Evolutionary conservation across 1,140 invertebrate species (phyloP).

Genomic region (Monomorium pharaonis): DNA sequence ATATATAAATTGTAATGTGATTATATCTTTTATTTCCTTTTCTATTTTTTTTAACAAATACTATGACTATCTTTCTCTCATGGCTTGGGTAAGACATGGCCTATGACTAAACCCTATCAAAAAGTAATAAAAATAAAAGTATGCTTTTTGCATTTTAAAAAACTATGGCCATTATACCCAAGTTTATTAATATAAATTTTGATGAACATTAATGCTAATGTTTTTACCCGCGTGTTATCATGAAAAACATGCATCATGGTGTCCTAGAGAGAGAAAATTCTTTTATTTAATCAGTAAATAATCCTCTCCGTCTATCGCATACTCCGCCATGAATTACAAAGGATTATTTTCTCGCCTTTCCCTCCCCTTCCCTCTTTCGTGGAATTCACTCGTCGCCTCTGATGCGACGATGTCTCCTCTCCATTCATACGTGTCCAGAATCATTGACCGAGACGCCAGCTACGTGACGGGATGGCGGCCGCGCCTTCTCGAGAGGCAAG

Average conservation of each 20-base stretch:
- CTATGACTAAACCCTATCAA: too few relatives aligned
- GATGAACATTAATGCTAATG: neutral
- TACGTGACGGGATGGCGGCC: conserved; percentile 44
- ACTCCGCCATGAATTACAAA: conserved; percentile 46
- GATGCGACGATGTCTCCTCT: conserved; percentile 22
- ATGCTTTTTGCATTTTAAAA: too few relatives aligned
- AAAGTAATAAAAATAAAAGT: too few relatives aligned
- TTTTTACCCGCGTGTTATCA: too few relatives aligned
- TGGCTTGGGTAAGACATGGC: too few relatives aligned
- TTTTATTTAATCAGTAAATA: conserved; percentile 38
- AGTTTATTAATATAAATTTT: neutral
- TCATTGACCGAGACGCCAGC: conserved; percentile 22
- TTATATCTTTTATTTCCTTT: too few relatives aligned
- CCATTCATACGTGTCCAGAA: conserved; percentile 57
- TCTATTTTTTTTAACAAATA: too few relatives aligned
- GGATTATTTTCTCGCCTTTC: too few relatives aligned
- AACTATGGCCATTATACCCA: too few relatives aligned
- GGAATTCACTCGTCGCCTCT: conserved; percentile 51
- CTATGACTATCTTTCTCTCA: too few relatives aligned
- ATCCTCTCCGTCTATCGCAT: neutral
- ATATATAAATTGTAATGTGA: too few relatives aligned
- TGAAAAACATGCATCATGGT: too few relatives aligned
- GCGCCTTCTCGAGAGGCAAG: conserved; percentile 1
- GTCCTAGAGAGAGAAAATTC: neutral
- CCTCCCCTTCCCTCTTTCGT: neutral